Evolutionary conservation across 2,888 invertebrate genomes (phyloP).

Genomic region (Xylocampa areola): DNA sequence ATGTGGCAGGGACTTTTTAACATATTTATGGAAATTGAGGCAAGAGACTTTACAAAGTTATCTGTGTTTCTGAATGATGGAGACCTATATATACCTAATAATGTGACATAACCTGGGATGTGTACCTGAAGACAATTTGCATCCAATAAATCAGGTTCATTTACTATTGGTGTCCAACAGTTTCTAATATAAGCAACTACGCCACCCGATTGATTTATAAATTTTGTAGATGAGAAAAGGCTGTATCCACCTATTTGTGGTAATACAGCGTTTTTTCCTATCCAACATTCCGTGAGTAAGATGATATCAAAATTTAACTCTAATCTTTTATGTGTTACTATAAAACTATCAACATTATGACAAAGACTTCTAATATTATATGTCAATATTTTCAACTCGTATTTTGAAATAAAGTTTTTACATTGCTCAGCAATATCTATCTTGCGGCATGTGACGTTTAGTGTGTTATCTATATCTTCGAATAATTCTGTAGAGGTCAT

Average conservation of each 20-base stretch:
- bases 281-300: not conserved
- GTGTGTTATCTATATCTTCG: not conserved
- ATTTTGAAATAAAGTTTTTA: not conserved
- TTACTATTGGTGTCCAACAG: not conserved
- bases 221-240: not conserved
- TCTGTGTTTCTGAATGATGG: not conserved
- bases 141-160: not conserved
- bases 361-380: not conserved
- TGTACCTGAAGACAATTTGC: not conserved
- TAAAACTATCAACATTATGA: not conserved
- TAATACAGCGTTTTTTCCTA: not conserved
- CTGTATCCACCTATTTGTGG: not conserved
- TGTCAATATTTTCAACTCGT: not conserved
- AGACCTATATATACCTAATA: not conserved
- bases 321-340: not conserved
- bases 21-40: not conserved
- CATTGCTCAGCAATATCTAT: not conserved
- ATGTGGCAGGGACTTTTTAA: not conserved
- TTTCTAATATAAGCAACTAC: not conserved
- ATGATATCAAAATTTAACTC: not conserved
- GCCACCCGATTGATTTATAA: not conserved
- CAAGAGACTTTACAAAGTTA: not conserved
- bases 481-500: not conserved
- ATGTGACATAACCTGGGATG: not conserved
- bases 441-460: not conserved